Evolutionary conservation across 92 coral and sea anemone genomes (phyloP).

Genomic region (Anthopleura xanthogrammica): DNA sequence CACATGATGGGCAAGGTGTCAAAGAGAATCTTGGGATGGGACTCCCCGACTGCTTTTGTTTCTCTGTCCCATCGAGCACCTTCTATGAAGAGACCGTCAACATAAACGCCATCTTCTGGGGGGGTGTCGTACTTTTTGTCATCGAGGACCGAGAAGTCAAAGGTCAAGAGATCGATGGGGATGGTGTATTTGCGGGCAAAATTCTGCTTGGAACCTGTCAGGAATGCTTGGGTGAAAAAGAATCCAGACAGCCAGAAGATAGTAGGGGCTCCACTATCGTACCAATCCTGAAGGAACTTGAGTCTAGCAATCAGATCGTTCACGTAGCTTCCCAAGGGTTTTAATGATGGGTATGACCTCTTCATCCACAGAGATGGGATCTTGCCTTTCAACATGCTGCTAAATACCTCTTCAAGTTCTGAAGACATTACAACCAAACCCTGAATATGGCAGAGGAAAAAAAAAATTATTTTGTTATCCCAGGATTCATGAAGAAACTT

Average conservation of each 20-base stretch:
- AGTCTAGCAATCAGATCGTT: conserved; percentile 90
- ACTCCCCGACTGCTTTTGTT: conserved; percentile 81
- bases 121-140: conserved; percentile 87
- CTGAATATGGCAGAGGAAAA: conserved; percentile 26
- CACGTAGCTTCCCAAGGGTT: conserved; percentile 96
- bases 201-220: conserved; percentile 99
- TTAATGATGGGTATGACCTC: conserved; percentile 94
- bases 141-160: conserved; percentile 89
- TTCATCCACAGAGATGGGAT: conserved; percentile 99
- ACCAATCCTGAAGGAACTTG: conserved; percentile 98
- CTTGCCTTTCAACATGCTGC: conserved; percentile 82
- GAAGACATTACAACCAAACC: conserved; percentile 99
- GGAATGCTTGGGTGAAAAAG: conserved; percentile 97
- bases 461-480: too few relatives aligned
- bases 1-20: conserved; percentile 94
- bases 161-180: conserved; percentile 90
- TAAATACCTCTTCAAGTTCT: conserved; percentile 91
- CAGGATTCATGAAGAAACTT: too few relatives aligned
- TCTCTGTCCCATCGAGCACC: conserved; percentile 97
- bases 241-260: conserved; percentile 98
- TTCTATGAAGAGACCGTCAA: conserved; percentile 92
- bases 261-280: conserved; percentile 85
- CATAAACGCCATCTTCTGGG: conserved; percentile 97
- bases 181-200: conserved; percentile 96
- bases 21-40: conserved; percentile 81